These are phyloP conservation scores for Oncopodura yosiiana DNA, from an alignment of 1,140 invertebrate genomes.

Conservation along the genomic window DNA sequence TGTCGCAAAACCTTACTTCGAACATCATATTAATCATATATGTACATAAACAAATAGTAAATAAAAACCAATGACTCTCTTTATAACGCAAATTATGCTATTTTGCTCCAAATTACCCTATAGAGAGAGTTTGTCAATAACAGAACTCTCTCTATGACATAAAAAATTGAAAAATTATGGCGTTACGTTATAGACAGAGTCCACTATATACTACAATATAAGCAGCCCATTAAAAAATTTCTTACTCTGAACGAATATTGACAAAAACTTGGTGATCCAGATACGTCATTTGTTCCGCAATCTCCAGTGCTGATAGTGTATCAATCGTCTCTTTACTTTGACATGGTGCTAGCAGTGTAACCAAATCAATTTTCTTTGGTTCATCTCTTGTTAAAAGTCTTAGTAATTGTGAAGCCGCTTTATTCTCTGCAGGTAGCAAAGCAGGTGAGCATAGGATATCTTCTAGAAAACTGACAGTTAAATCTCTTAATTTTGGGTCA, in stretches of 20 bases:
- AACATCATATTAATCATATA: too few species aligned
- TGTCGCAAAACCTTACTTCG: too few species aligned
- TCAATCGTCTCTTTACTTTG: constrained; percentile 76
- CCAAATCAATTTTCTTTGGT: constrained; percentile 55
- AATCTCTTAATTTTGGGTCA: constrained; percentile 60
- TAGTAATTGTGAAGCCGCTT: constrained; percentile 70
- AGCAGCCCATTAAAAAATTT: too few species aligned
- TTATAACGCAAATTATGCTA: too few species aligned
- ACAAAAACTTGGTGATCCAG: constrained; percentile 88
- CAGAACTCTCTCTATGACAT: too few species aligned
- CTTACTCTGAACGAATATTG: constrained; percentile 81
- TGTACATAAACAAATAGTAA: too few species aligned
- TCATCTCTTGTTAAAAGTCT: constrained; percentile 67
- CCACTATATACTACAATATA: too few species aligned
- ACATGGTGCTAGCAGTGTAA: constrained; percentile 55
- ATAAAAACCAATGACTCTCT: too few species aligned
- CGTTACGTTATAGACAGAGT: too few species aligned
- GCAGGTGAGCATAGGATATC: constrained; percentile 76
- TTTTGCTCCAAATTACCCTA: too few species aligned
- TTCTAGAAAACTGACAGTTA: constrained; percentile 78
- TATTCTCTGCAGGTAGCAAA: constrained; percentile 79
- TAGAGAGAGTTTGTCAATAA: too few species aligned
- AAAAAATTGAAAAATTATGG: too few species aligned
- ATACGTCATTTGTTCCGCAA: constrained; percentile 89
- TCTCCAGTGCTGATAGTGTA: constrained; percentile 76